phyloP scores from a whole-genome alignment of 1,140 invertebrate species.

The Diachasma alloeum region DNA sequence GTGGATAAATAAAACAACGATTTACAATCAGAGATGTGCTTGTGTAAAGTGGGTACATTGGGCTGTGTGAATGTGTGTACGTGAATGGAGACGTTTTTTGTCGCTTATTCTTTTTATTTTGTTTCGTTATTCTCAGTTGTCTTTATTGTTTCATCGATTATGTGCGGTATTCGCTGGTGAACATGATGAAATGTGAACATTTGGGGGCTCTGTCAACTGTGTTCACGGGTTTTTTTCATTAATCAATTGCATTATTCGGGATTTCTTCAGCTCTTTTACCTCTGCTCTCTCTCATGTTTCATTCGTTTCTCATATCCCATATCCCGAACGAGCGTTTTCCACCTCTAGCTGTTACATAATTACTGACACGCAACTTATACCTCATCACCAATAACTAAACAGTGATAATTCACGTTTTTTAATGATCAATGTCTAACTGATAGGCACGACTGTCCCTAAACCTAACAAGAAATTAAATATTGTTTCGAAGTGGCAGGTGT shows the following conservation, averaged over 20 bases:
- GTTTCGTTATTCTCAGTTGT: slow-evolving; percentile 19
- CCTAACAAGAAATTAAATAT: background rate
- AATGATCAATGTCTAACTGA: background rate
- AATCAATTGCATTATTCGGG: background rate
- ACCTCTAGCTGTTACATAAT: background rate
- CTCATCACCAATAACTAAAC: background rate
- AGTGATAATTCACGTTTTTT: background rate
- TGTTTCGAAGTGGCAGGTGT: background rate
- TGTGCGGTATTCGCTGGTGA: slow-evolving; percentile 14
- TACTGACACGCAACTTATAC: background rate
- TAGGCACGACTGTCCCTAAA: background rate
- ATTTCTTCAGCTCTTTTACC: background rate
- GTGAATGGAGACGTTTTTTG: slow-evolving; percentile 20
- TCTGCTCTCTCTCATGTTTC: background rate
- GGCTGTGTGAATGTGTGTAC: slow-evolving; percentile 39
- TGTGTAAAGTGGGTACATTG: slow-evolving; percentile 36
- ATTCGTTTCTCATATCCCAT: background rate
- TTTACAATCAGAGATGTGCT: slow-evolving; percentile 19
- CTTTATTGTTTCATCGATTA: slow-evolving; percentile 16
- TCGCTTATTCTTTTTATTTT: background rate
- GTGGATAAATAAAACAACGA: slow-evolving; percentile 56
- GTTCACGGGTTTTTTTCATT: background rate
- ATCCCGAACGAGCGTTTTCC: background rate
- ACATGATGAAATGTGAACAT: no score
- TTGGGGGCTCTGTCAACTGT: no score